Evolutionary conservation across 2,888 invertebrate species (phyloP).

Genomic region (Scaptomyza tumidula): DNA sequence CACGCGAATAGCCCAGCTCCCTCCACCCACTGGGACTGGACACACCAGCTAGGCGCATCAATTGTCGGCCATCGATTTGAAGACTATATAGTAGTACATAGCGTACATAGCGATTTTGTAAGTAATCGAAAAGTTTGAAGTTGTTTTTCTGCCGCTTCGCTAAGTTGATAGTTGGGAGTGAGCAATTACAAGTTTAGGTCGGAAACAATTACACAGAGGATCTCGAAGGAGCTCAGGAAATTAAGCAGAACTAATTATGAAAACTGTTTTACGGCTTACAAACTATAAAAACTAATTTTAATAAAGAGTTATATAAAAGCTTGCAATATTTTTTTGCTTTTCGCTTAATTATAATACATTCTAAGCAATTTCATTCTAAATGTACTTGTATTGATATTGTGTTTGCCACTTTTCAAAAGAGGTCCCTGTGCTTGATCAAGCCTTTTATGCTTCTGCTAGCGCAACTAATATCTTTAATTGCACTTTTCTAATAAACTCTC

Average conservation of each 20-base stretch:
- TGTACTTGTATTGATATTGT: not conserved
- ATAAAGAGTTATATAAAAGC: too few relatives aligned
- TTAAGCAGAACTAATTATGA: not conserved
- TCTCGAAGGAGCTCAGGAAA: slow-evolving; percentile 1
- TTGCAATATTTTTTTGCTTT: too few relatives aligned
- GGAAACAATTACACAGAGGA: slow-evolving; percentile 19
- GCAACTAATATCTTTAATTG: slow-evolving; percentile 26
- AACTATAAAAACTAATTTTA: too few relatives aligned
- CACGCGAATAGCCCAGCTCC: slow-evolving; percentile 7
- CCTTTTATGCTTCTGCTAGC: not conserved
- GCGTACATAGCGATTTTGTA: slow-evolving; percentile 23
- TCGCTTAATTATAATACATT: too few relatives aligned
- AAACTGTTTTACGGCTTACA: not conserved
- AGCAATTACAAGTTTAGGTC: slow-evolving; percentile 23
- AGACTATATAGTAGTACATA: not conserved
- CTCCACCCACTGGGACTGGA: slow-evolving; percentile 20
- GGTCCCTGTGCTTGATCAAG: slow-evolving; percentile 12
- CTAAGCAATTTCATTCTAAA: too few relatives aligned
- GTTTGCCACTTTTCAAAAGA: slow-evolving; percentile 1
- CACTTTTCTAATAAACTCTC: slow-evolving; percentile 43
- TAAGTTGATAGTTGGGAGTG: slow-evolving; percentile 3
- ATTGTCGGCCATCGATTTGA: slow-evolving; percentile 13
- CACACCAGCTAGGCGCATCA: slow-evolving; percentile 22
- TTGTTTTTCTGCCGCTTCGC: slow-evolving; percentile 20
- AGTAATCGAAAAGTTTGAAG: slow-evolving; percentile 51